These are phyloP conservation scores for Suillia variegata DNA, from an alignment of 2,888 invertebrate genomes.

Conservation along the genomic window DNA sequence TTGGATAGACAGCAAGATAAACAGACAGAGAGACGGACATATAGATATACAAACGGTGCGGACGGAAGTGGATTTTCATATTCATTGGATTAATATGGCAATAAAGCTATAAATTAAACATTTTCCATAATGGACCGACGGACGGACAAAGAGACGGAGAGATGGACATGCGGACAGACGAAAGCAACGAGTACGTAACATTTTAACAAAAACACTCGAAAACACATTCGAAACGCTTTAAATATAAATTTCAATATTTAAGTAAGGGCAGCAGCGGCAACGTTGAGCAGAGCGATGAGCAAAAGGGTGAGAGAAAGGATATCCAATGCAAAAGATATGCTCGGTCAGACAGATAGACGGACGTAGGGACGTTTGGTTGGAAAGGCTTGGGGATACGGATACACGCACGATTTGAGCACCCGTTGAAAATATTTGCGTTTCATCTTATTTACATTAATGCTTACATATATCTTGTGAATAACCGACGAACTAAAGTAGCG, in stretches of 20 bases:
- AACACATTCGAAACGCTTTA: conserved; percentile 21
- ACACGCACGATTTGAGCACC: conserved; percentile 7
- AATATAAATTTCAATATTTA: conserved; percentile 26
- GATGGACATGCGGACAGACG: too few relatives aligned
- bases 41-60: background rate
- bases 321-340: too few relatives aligned
- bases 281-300: background rate
- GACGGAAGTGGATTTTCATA: conserved; percentile 25
- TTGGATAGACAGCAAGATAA: too few relatives aligned
- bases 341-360: too few relatives aligned
- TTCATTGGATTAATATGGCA: conserved; percentile 21
- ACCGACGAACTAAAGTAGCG: background rate
- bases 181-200: background rate
- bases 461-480: conserved; percentile 6
- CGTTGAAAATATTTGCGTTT: conserved; percentile 21
- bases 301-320: background rate
- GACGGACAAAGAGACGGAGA: background rate
- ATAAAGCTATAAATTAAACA: conserved; percentile 25
- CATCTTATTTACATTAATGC: conserved; percentile 22
- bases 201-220: background rate
- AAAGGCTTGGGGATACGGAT: background rate
- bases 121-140: conserved; percentile 5
- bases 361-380: too few relatives aligned
- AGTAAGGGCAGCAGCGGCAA: background rate
- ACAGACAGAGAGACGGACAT: too few relatives aligned